phyloP scores from a whole-genome alignment of 2,888 invertebrate genomes.

The Tenthredo distinguenda region DNA sequence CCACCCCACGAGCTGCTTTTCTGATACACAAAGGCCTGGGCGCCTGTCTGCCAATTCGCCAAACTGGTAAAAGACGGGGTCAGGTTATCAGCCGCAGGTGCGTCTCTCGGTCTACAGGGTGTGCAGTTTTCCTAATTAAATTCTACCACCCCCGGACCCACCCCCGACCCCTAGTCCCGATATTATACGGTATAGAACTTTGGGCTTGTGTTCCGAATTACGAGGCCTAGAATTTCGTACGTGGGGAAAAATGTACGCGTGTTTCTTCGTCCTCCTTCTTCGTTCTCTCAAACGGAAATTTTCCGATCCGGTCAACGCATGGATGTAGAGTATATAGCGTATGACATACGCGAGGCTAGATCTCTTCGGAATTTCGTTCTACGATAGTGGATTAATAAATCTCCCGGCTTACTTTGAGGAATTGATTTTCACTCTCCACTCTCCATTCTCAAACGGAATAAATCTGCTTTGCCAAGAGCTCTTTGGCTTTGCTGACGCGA shows the following conservation, averaged over 20 bases:
- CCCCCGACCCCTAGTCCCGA: too few relatives aligned
- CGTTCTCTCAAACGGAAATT: too few relatives aligned
- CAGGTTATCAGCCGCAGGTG: constrained; percentile 34
- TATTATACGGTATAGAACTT: not conserved
- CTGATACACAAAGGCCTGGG: not conserved
- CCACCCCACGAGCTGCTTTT: not conserved
- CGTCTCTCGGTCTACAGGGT: not conserved
- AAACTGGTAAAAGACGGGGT: not conserved
- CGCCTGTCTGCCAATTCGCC: not conserved
- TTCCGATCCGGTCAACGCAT: too few relatives aligned
- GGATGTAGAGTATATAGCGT: too few relatives aligned
- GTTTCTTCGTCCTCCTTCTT: too few relatives aligned
- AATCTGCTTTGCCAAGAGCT: constrained; percentile 7
- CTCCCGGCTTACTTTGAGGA: not conserved
- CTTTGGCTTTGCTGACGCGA: constrained; percentile 33
- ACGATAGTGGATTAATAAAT: constrained; percentile 13
- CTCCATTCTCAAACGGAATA: constrained; percentile 7
- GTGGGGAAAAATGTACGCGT: too few relatives aligned
- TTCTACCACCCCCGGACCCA: not conserved
- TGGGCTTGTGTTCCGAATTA: too few relatives aligned
- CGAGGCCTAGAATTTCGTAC: too few relatives aligned
- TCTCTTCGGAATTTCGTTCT: not conserved
- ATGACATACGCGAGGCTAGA: too few relatives aligned
- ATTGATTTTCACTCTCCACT: constrained; percentile 9
- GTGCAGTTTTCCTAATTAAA: constrained; percentile 39